These are phyloP conservation scores for Pristionchus fissidentatus DNA, from an alignment of 2,888 invertebrate species.

Conservation along the genomic window DNA sequence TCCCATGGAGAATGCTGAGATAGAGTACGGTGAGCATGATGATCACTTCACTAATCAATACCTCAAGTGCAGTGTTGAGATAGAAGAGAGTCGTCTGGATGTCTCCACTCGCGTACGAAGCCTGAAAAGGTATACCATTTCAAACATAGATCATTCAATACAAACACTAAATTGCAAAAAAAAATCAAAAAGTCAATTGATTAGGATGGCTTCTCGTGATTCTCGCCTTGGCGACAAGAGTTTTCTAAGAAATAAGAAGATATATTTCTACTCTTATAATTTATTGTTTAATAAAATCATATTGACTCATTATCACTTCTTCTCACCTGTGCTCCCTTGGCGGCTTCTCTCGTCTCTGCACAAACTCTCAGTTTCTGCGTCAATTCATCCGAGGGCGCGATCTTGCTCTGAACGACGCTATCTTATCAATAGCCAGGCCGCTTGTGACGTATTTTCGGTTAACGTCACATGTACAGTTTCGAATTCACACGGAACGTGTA, in stretches of 20 bases:
- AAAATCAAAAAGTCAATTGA: too few relatives aligned
- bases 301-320: neutral
- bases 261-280: neutral
- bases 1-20: conserved; percentile 82
- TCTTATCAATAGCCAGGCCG: too few relatives aligned
- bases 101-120: conserved; percentile 75
- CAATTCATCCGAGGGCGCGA: conserved; percentile 72
- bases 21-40: conserved; percentile 61
- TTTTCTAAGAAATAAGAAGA: neutral
- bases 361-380: conserved; percentile 64
- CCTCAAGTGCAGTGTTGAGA: conserved; percentile 77
- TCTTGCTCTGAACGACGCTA: neutral
- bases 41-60: neutral
- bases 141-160: neutral
- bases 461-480: too few relatives aligned
- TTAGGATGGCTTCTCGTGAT: too few relatives aligned
- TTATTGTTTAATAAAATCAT: neutral
- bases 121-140: conserved; percentile 26
- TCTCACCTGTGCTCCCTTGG: neutral
- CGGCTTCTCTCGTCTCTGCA: conserved; percentile 6
- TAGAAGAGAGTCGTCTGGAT: conserved; percentile 82
- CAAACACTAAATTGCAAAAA: neutral
- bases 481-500: too few relatives aligned
- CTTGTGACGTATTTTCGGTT: too few relatives aligned
- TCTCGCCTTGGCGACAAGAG: too few relatives aligned